phyloP scores from a whole-genome alignment of 2,888 invertebrate genomes.

The Tachina fera region DNA sequence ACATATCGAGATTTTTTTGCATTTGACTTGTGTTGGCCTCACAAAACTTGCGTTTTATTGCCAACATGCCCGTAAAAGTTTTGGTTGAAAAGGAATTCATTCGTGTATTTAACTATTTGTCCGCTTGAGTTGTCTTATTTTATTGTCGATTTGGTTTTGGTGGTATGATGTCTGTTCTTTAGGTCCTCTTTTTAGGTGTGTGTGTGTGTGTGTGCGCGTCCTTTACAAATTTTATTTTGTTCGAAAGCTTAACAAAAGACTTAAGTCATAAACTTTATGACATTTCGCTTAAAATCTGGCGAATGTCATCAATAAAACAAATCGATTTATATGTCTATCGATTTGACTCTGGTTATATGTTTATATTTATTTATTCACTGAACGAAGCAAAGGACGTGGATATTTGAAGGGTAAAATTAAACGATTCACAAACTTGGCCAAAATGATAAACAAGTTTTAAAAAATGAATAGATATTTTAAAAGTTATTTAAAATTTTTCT shows the following conservation, averaged over 20 bases:
- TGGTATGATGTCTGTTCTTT: constrained; percentile 66
- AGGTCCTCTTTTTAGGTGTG: not conserved
- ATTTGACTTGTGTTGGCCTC: constrained; percentile 61
- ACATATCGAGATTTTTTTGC: constrained; percentile 13
- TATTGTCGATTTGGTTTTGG: constrained; percentile 11
- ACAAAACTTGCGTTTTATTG: constrained; percentile 46
- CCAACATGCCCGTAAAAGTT: constrained; percentile 12
- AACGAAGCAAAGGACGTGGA: not conserved
- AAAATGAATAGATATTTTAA: not conserved
- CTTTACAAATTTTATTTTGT: constrained; percentile 38
- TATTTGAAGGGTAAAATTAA: not conserved
- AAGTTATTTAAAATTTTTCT: too few relatives aligned
- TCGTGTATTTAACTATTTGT: constrained; percentile 61
- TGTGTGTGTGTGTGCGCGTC: constrained; percentile 6
- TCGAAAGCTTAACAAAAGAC: constrained; percentile 79
- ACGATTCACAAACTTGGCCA: not conserved
- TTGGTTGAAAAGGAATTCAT: constrained; percentile 47
- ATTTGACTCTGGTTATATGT: constrained; percentile 69
- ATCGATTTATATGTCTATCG: constrained; percentile 79
- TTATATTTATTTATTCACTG: constrained; percentile 16
- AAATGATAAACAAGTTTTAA: not conserved
- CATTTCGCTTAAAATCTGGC: constrained; percentile 78
- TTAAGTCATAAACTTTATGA: constrained; percentile 82
- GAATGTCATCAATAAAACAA: constrained; percentile 82
- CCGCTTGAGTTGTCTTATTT: constrained; percentile 46